Base-by-base conservation (phyloP, 2,888 invertebrate genomes). In the Autographa gamma region DNA sequence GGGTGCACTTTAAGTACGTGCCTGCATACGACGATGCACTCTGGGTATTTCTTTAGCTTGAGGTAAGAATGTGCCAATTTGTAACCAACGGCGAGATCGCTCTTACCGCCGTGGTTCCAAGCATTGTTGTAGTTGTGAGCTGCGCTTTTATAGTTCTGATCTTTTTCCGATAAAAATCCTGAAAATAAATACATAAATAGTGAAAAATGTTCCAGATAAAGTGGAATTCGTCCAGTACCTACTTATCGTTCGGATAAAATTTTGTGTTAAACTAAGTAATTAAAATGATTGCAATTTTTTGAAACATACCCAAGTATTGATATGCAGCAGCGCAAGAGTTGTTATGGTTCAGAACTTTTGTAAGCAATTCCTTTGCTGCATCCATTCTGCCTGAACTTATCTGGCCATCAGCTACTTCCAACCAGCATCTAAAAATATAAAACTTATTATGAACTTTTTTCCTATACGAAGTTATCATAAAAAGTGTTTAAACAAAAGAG, bases 61-160 rank as follows among this genome's bases (percentile, higher is more conserved):
- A 99, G 97, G 85, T 98, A 97, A 82, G 98, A 98, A 90, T 98
- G 98, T 0, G 99, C 99, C 38, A 99, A 94, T 91, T 99, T 99
- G 91, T 98, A 99, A 0, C 99, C 99, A 54, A 99, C 97, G 0
- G 97, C 96, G 0, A 99, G 97, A 87, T 99, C 99, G 3, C 96
- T 96, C 83, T 97, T 97, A 9, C 98, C 98, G 0, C 98, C 97
- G 86, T 97, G 97, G 66, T 96, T 96, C 99, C 99, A 99, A 0
- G 99, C 99, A 81, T 96, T 96, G 82, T 97, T 97, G 90, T 98
- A 99, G 88, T 98, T 97, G 11, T 96, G 94, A 0, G 98, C 97
- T 0, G 99, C 99, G 72, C 98, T 98, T 74, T 97, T 97, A 93
- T 98, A 99, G 74, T 97, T 97, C 88, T 99, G 98, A 77, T 99